These are phyloP conservation scores for Dreissena rostriformis DNA, from an alignment of 1,140 invertebrate genomes.

Conservation along the genomic window DNA sequence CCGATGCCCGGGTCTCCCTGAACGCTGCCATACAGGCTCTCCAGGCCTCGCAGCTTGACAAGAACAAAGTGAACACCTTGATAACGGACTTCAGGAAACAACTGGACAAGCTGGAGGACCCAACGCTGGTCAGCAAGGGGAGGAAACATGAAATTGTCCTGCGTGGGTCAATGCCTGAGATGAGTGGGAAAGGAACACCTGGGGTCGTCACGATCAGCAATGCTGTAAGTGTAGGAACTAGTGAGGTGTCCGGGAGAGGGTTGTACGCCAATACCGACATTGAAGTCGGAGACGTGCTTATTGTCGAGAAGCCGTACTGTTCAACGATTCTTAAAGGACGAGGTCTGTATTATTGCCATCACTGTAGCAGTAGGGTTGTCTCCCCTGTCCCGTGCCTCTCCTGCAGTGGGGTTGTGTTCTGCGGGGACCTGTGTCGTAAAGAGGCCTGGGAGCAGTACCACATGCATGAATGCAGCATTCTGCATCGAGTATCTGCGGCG, in stretches of 20 bases:
- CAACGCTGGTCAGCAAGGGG: slow-evolving; percentile 47
- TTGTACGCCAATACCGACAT: no score
- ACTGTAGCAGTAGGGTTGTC: slow-evolving; percentile 88
- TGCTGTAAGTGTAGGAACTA: no score
- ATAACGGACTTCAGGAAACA: slow-evolving; percentile 86
- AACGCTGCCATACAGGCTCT: slow-evolving; percentile 86
- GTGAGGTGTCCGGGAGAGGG: no score
- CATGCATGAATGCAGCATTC: no score
- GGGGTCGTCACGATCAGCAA: slow-evolving; percentile 88
- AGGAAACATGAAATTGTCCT: slow-evolving; percentile 70
- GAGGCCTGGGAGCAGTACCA: no score
- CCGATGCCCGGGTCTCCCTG: slow-evolving; percentile 69
- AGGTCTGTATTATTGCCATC: slow-evolving; percentile 92
- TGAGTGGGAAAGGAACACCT: slow-evolving; percentile 85
- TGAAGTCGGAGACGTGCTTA: slow-evolving; percentile 90
- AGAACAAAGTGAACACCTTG: slow-evolving; percentile 86
- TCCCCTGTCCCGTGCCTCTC: slow-evolving; percentile 87
- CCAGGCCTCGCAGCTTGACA: slow-evolving; percentile 85
- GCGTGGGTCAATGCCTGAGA: slow-evolving; percentile 64
- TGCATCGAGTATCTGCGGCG: no score
- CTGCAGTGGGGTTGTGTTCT: slow-evolving; percentile 88
- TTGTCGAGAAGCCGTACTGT: slow-evolving; percentile 89
- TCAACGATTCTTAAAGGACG: slow-evolving; percentile 88
- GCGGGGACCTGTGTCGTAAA: no score
- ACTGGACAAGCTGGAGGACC: slow-evolving; percentile 61